A percentile compares a stretch with the other conserved stretches of the same genome.
Evolutionary conservation across 2,888 invertebrate genomes (phyloP).

Genomic region (Salticus scenicus): DNA sequence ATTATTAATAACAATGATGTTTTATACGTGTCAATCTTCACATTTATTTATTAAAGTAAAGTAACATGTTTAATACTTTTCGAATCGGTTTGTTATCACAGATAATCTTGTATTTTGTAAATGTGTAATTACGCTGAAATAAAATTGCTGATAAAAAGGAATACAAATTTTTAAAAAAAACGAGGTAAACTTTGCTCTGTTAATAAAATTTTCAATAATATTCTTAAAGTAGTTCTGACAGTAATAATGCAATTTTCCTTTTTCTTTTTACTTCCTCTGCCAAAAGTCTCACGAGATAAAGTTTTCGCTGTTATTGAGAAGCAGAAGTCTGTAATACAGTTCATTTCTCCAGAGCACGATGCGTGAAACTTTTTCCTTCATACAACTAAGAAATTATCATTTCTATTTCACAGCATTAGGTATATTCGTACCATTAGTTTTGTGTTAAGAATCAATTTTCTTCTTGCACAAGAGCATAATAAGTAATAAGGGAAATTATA

Average conservation of each 20-base stretch:
- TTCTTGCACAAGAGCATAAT: conserved; percentile 58
- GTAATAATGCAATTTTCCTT: conserved; percentile 8
- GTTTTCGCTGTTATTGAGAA: conserved; percentile 46
- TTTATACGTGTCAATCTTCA: too few relatives aligned
- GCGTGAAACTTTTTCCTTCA: conserved; percentile 30
- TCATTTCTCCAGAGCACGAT: conserved; percentile 46
- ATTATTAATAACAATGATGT: too few relatives aligned
- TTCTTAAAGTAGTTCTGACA: conserved; percentile 36
- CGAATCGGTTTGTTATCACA: too few relatives aligned
- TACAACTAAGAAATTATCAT: conserved; percentile 37
- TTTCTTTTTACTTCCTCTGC: conserved; percentile 13
- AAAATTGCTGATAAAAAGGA: too few relatives aligned
- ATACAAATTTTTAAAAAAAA: too few relatives aligned
- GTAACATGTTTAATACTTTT: too few relatives aligned
- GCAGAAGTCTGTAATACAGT: conserved; percentile 13
- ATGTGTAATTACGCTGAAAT: too few relatives aligned
- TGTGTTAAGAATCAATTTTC: conserved; percentile 64
- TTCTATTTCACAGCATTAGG: conserved; percentile 66
- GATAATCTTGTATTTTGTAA: too few relatives aligned
- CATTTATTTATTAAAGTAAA: too few relatives aligned
- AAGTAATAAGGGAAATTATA: conserved; percentile 47
- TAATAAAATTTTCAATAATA: too few relatives aligned
- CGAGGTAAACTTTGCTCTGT: too few relatives aligned
- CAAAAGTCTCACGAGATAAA: conserved; percentile 42
- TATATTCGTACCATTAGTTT: conserved; percentile 66